Evolutionary conservation across 2,888 invertebrate species (phyloP).

Genomic region (Diachrysia chrysitis): DNA sequence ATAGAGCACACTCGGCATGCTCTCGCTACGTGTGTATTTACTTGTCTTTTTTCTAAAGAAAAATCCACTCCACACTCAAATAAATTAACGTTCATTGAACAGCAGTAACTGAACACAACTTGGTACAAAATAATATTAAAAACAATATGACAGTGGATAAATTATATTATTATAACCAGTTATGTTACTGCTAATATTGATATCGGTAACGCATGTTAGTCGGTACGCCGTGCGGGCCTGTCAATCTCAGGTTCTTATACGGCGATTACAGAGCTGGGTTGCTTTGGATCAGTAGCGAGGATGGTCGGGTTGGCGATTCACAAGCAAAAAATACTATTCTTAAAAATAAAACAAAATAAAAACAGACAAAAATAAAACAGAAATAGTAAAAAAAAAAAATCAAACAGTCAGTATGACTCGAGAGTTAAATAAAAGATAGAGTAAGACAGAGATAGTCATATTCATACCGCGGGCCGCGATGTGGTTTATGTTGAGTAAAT

Average conservation of each 20-base stretch:
- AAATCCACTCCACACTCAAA: constrained; percentile 89
- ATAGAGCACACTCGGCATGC: constrained; percentile 83
- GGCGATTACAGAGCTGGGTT: constrained; percentile 76
- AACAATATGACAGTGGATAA: constrained; percentile 73
- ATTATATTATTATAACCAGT: constrained; percentile 51
- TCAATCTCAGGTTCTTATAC: constrained; percentile 63
- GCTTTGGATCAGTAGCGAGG: constrained; percentile 84
- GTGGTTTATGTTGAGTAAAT: constrained; percentile 81
- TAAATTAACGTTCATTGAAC: constrained; percentile 74
- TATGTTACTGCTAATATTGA: constrained; percentile 78
- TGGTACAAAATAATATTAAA: constrained; percentile 69
- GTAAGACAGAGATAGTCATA: constrained; percentile 84
- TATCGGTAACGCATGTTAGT: constrained; percentile 82
- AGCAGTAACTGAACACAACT: constrained; percentile 85
- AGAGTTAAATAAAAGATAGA: constrained; percentile 85
- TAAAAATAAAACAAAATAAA: constrained; percentile 74
- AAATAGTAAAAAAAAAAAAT: constrained; percentile 75
- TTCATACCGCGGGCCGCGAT: constrained; percentile 86
- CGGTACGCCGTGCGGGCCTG: constrained; percentile 73
- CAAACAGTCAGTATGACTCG: constrained; percentile 89
- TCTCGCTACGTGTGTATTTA: constrained; percentile 71
- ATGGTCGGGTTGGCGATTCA: constrained; percentile 85
- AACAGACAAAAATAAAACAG: constrained; percentile 71
- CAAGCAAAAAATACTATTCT: constrained; percentile 87
- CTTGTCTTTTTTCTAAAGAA: constrained; percentile 68